phyloP scores from a whole-genome alignment of 1,140 invertebrate species.

The Caenorhabditis tropicalis region DNA sequence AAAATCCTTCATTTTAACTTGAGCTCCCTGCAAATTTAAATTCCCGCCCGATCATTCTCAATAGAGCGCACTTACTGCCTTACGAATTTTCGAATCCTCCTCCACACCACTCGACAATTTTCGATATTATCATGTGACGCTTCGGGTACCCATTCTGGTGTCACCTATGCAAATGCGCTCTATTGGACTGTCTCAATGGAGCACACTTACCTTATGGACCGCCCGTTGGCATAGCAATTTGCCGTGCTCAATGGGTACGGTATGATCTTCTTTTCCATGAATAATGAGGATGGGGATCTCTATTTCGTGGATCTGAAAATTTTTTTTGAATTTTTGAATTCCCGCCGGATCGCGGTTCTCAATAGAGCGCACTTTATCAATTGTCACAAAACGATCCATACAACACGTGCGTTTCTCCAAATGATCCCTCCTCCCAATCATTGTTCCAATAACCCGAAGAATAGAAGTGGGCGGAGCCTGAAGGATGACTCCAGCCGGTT shows the following conservation, averaged over 20 bases:
- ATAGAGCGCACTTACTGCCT: not conserved
- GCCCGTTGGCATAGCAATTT: not conserved
- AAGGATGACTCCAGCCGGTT: slow-evolving; percentile 74
- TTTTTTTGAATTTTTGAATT: too few relatives aligned
- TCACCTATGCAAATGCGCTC: slow-evolving; percentile 58
- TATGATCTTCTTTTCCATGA: slow-evolving; percentile 75
- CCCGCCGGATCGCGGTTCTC: slow-evolving; percentile 70
- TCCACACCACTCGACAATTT: slow-evolving; percentile 49
- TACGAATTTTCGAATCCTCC: slow-evolving; percentile 42
- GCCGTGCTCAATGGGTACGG: slow-evolving; percentile 74
- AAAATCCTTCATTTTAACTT: not conserved
- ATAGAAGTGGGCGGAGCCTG: slow-evolving; percentile 74
- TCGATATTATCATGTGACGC: slow-evolving; percentile 75
- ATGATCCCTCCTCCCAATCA: slow-evolving; percentile 12
- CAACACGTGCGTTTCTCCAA: slow-evolving; percentile 46
- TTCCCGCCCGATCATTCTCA: not conserved
- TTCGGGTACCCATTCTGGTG: slow-evolving; percentile 74
- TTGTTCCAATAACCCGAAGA: slow-evolving; percentile 72
- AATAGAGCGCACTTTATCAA: not conserved
- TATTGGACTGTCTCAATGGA: not conserved
- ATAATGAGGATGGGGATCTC: slow-evolving; percentile 74
- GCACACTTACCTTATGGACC: not conserved
- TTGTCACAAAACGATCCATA: slow-evolving; percentile 50
- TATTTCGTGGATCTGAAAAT: slow-evolving; percentile 74
- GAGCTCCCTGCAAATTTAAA: not conserved